These are phyloP conservation scores for Lipophrys pholis DNA, from an alignment of 2,113 vertebrate genomes.

Conservation along the genomic window DNA sequence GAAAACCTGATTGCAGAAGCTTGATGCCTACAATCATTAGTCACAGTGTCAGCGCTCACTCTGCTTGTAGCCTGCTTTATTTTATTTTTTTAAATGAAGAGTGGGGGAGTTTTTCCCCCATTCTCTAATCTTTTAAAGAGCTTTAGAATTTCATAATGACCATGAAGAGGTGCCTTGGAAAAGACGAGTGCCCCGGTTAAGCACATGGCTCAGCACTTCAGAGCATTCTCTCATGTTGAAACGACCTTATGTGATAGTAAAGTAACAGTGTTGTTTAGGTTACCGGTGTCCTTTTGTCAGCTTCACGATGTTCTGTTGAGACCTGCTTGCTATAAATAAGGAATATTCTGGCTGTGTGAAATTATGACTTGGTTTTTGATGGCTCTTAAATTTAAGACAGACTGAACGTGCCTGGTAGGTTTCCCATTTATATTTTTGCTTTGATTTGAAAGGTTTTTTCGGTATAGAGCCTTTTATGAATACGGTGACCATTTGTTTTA, in stretches of 20 bases:
- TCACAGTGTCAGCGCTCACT: neutral
- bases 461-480: too few relatives aligned
- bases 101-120: slow-evolving; percentile 20
- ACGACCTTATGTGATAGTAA: neutral
- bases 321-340: too few relatives aligned
- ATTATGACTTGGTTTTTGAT: too few relatives aligned
- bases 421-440: too few relatives aligned
- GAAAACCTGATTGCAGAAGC: slow-evolving; percentile 4
- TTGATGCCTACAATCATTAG: slow-evolving; percentile 12
- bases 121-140: slow-evolving; percentile 68
- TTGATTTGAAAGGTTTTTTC: too few relatives aligned
- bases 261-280: too few relatives aligned
- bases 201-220: slow-evolving; percentile 21
- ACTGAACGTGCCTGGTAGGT: too few relatives aligned
- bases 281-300: too few relatives aligned
- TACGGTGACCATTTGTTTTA: too few relatives aligned
- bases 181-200: slow-evolving; percentile 6
- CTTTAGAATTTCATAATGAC: slow-evolving; percentile 66
- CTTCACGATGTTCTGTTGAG: too few relatives aligned
- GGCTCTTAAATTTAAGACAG: too few relatives aligned
- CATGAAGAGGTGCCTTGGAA: slow-evolving; percentile 20
- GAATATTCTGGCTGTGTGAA: too few relatives aligned
- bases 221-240: neutral
- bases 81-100: slow-evolving; percentile 2
- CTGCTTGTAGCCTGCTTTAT: neutral